phyloP scores from a whole-genome alignment of 2,797 vertebrate species.

The Galago senegalensis region DNA sequence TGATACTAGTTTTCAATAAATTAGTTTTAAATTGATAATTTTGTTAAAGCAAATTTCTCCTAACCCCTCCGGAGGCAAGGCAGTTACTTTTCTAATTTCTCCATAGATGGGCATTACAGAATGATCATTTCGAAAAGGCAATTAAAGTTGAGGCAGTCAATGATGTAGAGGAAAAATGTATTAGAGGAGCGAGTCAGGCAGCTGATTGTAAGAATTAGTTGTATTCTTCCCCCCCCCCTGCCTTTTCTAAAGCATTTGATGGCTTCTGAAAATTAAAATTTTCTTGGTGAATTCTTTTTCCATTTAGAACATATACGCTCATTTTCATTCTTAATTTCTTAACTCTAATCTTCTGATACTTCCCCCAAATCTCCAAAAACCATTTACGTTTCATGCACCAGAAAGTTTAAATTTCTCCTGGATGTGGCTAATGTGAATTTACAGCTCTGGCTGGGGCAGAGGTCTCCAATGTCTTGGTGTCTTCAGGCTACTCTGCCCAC shows the following conservation, averaged over 20 bases:
- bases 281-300: neutral
- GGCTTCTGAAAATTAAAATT: neutral
- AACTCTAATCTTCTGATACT: neutral
- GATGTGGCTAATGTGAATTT: neutral
- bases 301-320: neutral
- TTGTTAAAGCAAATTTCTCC: neutral
- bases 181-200: neutral
- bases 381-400: neutral
- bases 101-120: neutral
- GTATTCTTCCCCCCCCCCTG: neutral
- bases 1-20: neutral
- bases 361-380: neutral
- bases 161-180: neutral
- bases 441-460: neutral
- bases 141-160: neutral
- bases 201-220: neutral
- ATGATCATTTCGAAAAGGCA: neutral
- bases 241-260: neutral
- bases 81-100: neutral
- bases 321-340: slow-evolving; percentile 19
- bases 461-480: neutral
- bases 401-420: neutral
- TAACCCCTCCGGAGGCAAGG: neutral
- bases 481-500: neutral
- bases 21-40: slow-evolving; percentile 8